Evolutionary conservation across 2,888 invertebrate species (phyloP), one percentile per base, ranked within the genome.

Genomic region (Aphidoletes aphidimyza): DNA sequence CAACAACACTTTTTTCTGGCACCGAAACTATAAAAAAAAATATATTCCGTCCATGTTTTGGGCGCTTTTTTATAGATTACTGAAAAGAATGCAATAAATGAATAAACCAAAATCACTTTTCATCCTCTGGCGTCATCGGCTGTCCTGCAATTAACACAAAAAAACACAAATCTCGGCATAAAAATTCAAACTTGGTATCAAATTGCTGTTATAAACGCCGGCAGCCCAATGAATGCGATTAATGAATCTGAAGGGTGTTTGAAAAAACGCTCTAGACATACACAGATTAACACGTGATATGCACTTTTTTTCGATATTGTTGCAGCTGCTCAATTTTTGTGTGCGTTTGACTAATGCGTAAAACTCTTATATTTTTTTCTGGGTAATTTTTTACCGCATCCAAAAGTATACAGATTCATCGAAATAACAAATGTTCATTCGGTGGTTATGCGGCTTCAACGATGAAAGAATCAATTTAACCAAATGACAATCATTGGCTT

Each of bases 381-480:
- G 69, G 17, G 14, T 69, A 34, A 69, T 69, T 69, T 69, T 69
- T 69, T 14, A 42, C 42, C 6, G 42, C 54, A 30, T 34, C 26
- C 17, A 30, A 69, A 69, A 69, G n/a, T n/a, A 69, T 30, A 69
- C 26, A 69, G 30, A 69, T n/a, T 34, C 34, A 69, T 69, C 8
- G 30, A 69, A 69, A n/a, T 69, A 69, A 30, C 69, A 69, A 69
- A 69, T 69, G 69, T 69, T 11, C 34, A 69, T 69, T 69, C n/a
- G 69, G 30, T 69, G 26, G 26, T 34, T 69, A 30, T 69, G 69
- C 26, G 34, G 26, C 30, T 69, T 34, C 1, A 3, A 30, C 17
- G 69, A 69, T 69, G 69, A 69, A 69, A 30, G 69, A 69, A 14
- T 3, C 69, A 30, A 69, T 69, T 69, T 14, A 14, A 69, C 34